Evolutionary conservation across 2,888 invertebrate species (phyloP), one percentile per base, ranked within the genome.

Genomic region (Brachylomia viminalis): DNA sequence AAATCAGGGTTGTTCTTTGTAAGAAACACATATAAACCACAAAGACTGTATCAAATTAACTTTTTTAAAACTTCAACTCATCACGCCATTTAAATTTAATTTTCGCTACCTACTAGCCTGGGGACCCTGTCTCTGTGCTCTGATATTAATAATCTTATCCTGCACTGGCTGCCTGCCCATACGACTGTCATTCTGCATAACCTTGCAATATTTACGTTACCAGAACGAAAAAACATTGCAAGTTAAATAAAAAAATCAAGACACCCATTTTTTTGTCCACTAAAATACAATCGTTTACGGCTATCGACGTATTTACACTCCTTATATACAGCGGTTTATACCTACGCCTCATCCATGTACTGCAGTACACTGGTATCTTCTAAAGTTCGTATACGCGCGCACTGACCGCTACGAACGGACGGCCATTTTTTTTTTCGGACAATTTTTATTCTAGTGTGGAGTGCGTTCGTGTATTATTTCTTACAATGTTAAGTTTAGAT

Each of bases 401-500:
- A 66, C 75, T 30, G 72, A 30, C 59, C 64, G 70, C 67, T 56
- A 78, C 65, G 59, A 68, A 47, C 77, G 56, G 62, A 30, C 62
- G 45, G 33, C 47, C 56, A 69, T 62, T 33, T 78, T 47, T 38
- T 45, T 75, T 67, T 64, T 56, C 33, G 52, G 5, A n/a, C 23
- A 66, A 49, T 42, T 70, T 69, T 66, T 49, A 20, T 38, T 27
- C 42, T 33, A 15, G 45, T 75, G 65, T 47, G 13, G 56, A 23
- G 59, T 58, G 47, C 23, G 67, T 54, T 70, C 23, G 23, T 61
- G 33, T 65, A n/a, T 42, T 59, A 23, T 33, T 70, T 73, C 45
- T 62, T 56, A 45, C 20, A 87, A 92, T 92, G 92, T 87, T 91
- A 42, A 87, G 75, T 61, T 81, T 92, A 64, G 86, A 90, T 71